A percentile compares a stretch with the other conserved stretches of the same genome.
Conservation (phyloP, 1,140 invertebrate species). For the Lepidurus arcticus region DNA sequence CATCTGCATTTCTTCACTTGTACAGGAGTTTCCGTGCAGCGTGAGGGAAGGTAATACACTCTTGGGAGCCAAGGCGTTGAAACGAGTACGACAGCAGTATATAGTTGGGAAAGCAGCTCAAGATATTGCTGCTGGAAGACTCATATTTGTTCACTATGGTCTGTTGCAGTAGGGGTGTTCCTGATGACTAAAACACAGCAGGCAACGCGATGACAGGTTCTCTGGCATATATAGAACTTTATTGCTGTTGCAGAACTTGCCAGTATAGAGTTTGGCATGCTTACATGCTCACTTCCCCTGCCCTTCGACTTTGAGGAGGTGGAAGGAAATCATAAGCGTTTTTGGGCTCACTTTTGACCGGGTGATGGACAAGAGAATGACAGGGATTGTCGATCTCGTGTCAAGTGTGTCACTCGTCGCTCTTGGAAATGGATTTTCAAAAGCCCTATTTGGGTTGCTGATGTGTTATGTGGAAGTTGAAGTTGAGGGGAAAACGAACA, state of each 20-base stretch:
- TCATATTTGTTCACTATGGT: conserved; percentile 2
- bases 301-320: not conserved
- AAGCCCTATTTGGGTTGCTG: too few relatives aligned
- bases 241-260: conserved; percentile 8
- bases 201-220: not conserved
- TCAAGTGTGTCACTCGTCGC: conserved; percentile 2
- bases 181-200: conserved; percentile 21
- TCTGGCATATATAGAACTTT: not conserved
- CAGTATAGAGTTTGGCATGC: not conserved
- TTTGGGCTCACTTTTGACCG: not conserved
- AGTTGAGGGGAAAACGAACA: not conserved
- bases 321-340: not conserved
- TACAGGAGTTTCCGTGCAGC: not conserved
- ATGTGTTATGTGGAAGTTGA: not conserved
- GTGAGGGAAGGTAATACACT: not conserved
- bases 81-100: not conserved
- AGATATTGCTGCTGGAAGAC: not conserved
- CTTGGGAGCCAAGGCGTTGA: not conserved
- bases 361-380: conserved; percentile 13
- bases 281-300: too few relatives aligned
- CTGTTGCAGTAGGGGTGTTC: not conserved
- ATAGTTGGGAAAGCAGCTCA: not conserved
- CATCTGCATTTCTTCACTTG: conserved; percentile 21
- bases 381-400: conserved; percentile 12
- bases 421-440: not conserved